These are phyloP conservation scores for Exocentrus adspersus DNA, from an alignment of 2,888 invertebrate species.

Conservation along the genomic window DNA sequence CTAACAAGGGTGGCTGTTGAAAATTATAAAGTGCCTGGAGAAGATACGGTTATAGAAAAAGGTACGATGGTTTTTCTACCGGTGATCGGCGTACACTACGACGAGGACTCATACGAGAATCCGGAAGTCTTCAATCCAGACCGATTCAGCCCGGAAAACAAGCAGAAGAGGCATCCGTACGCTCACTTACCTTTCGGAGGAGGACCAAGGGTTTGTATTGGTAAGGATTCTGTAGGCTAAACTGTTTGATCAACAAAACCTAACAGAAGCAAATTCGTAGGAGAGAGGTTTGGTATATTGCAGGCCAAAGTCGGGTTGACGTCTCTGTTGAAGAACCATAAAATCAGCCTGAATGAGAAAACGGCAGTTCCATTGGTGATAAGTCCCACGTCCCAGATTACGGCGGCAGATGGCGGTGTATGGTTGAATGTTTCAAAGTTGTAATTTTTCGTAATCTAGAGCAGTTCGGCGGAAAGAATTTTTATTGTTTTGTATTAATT, in stretches of 20 bases:
- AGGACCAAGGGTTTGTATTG: conserved; percentile 59
- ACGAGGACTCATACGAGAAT: conserved; percentile 50
- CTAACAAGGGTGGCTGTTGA: conserved; percentile 45
- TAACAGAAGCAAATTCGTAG: conserved; percentile 39
- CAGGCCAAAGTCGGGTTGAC: conserved; percentile 54
- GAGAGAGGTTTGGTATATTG: conserved; percentile 54
- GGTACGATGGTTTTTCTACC: conserved; percentile 57
- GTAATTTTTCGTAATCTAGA: too few species aligned
- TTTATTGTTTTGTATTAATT: too few species aligned
- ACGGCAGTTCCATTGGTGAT: conserved; percentile 47
- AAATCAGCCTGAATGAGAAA: conserved; percentile 44
- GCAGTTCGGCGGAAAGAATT: too few species aligned
- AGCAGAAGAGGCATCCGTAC: conserved; percentile 36
- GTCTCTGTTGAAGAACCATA: conserved; percentile 48
- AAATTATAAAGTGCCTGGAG: conserved; percentile 53
- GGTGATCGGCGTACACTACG: conserved; percentile 43
- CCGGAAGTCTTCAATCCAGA: conserved; percentile 50
- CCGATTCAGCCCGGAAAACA: conserved; percentile 46
- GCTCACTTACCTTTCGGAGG: conserved; percentile 58
- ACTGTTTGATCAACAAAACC: too few species aligned
- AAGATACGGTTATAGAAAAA: conserved; percentile 54
- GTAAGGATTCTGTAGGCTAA: conserved; percentile 42
- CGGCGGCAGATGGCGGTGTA: too few species aligned
- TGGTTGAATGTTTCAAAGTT: too few species aligned
- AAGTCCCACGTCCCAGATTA: conserved; percentile 24